phyloP scores from a whole-genome alignment of 64 coral and sea anemone genomes.

The Pocillopora damicornis region DNA sequence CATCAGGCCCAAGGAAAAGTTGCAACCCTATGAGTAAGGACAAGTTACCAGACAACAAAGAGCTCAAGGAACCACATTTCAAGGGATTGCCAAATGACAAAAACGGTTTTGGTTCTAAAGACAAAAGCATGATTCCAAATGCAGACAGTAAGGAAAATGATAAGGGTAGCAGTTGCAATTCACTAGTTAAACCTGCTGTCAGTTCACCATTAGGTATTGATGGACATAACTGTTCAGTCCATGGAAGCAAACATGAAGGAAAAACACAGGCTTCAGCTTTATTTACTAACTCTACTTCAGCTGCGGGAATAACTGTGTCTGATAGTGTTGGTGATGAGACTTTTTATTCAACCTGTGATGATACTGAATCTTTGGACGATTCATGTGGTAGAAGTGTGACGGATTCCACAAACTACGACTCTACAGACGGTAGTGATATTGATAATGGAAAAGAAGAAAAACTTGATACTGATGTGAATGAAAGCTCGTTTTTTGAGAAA shows the following conservation, averaged over 20 bases:
- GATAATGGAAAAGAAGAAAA: background rate
- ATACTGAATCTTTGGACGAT: background rate
- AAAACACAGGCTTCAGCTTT: background rate
- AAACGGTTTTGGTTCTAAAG: background rate
- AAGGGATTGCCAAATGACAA: background rate
- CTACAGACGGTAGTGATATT: background rate
- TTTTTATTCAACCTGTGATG: background rate
- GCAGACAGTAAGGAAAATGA: background rate
- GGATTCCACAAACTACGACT: background rate
- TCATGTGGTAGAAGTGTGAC: background rate
- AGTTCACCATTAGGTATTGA: no score
- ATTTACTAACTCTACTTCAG: background rate
- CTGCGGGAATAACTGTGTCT: background rate
- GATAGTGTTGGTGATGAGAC: background rate
- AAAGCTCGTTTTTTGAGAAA: background rate
- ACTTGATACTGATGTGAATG: background rate
- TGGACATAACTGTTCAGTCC: background rate
- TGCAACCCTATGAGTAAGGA: background rate
- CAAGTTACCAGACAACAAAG: conserved; percentile 4
- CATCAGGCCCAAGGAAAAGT: background rate
- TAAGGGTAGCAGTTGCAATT: background rate
- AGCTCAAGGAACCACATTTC: background rate
- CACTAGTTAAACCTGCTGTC: background rate
- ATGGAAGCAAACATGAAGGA: background rate
- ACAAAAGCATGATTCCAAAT: background rate